Evolutionary conservation across 64 coral and sea anemone genomes (phyloP), one percentile per base, ranked within the genome.

Genomic region (Cladopsammia gracilis): DNA sequence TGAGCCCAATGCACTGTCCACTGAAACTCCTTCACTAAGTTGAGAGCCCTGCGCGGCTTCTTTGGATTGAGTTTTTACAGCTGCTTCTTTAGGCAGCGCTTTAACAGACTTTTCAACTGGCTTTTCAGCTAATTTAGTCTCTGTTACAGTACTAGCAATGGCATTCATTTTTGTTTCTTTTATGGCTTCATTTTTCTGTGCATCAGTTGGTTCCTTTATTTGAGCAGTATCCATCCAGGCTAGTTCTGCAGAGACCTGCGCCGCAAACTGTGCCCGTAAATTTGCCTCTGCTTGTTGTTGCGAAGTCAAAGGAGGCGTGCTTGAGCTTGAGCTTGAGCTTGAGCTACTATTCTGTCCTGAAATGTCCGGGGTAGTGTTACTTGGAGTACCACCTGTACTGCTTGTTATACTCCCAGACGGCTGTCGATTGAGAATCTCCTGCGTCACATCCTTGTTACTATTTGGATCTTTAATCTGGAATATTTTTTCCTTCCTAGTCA

Each of bases 361-460:
- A 65, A 75, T 75, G 46, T 87, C 66, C 70, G 95, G 81, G 50
- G 90, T 86, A 18, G 77, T 74, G 34, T 6, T 48, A 52, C 75
- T 90, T 3, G 95, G 79, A 58, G 91, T 92, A 0, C 95, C 95
- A 19, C 14, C n/a, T 10, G 77, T 20, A 64, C 48, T 75, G 20
- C 62, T 24, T 70, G 64, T n/a, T 45, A 48, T 7, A 96, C 86
- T 86, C 50, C 87, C 87, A 45, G 85, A 85, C 3, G 65, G 70
- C 52, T 54, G 8, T 48, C 56, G 67, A 65, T 87, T 57, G 20
- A 97, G 58, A 25, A 97, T 94, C 65, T 97, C 95, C 79, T 94
- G 90, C 57, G 91, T 97, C 24, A 97, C 46, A 73, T 97, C 95
- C 77, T 86, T 97, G 78, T 97, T 97, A 46, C 90, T 92, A 76